A percentile compares a stretch with the other conserved stretches of the same genome.
phyloP scores from a whole-genome alignment of 64 coral and sea anemone genomes.

The Porites australiensis region DNA sequence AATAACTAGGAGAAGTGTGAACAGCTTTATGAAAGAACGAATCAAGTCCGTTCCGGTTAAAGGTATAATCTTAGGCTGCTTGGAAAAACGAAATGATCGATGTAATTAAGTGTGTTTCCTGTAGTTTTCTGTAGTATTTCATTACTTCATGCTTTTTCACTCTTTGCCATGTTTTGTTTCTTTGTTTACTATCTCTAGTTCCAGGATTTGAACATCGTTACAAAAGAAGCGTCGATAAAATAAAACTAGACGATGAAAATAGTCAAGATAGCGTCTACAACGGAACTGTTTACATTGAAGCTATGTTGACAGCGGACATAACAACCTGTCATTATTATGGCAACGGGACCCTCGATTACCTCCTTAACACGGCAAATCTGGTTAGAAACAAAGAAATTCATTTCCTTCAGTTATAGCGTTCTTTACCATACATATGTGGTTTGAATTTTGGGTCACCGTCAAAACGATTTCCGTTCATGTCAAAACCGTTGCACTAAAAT shows the following conservation, averaged over 20 bases:
- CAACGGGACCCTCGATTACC: conserved; percentile 60
- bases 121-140: too few species aligned
- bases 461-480: too few species aligned
- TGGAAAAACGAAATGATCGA: neutral
- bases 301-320: conserved; percentile 83
- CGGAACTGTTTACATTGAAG: conserved; percentile 64
- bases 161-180: too few species aligned
- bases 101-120: neutral
- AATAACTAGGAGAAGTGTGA: conserved; percentile 75
- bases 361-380: conserved; percentile 72
- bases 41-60: neutral
- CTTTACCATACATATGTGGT: too few species aligned
- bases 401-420: too few species aligned
- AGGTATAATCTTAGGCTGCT: conserved; percentile 12
- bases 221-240: neutral
- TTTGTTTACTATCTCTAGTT: neutral
- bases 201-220: neutral
- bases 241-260: neutral
- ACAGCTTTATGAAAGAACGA: neutral
- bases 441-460: too few species aligned
- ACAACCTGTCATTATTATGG: conserved; percentile 75
- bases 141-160: too few species aligned
- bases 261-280: neutral
- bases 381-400: neutral
- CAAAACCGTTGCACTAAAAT: too few species aligned